These are phyloP conservation scores for Leptinotarsa tumamoca DNA, from an alignment of 2,888 invertebrate species.

Conservation along the genomic window DNA sequence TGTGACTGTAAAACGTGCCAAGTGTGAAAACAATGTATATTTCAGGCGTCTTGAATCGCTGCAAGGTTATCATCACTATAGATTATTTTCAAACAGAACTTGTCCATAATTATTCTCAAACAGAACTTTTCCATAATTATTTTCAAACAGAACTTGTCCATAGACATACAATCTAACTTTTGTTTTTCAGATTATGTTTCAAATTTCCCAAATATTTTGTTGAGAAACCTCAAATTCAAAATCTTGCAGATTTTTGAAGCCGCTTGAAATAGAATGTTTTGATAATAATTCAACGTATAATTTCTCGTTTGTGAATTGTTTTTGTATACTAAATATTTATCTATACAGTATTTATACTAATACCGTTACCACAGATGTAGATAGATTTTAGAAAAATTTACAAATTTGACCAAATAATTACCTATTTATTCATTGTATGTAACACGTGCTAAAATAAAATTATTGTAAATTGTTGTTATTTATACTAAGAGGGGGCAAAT, in stretches of 20 bases:
- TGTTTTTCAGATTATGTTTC: no score
- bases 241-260: background rate
- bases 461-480: slow-evolving; percentile 16
- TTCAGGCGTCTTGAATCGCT: slow-evolving; percentile 14
- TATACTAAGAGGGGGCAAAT: background rate
- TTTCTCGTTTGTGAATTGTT: slow-evolving; percentile 31
- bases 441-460: slow-evolving; percentile 28
- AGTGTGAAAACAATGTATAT: slow-evolving; percentile 23
- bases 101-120: no score
- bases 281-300: slow-evolving; percentile 8
- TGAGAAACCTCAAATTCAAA: background rate
- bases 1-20: slow-evolving; percentile 46
- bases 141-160: no score
- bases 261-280: slow-evolving; percentile 1
- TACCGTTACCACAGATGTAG: slow-evolving; percentile 52
- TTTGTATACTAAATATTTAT: slow-evolving; percentile 51
- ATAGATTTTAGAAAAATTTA: slow-evolving; percentile 56
- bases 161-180: no score
- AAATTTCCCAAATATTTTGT: no score
- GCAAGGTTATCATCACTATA: background rate
- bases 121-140: no score
- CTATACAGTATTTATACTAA: slow-evolving; percentile 51
- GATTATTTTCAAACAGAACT: no score
- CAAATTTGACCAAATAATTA: slow-evolving; percentile 54
- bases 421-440: slow-evolving; percentile 33